Conservation (phyloP, 2,797 vertebrate species). For the Coilia nasus region DNA sequence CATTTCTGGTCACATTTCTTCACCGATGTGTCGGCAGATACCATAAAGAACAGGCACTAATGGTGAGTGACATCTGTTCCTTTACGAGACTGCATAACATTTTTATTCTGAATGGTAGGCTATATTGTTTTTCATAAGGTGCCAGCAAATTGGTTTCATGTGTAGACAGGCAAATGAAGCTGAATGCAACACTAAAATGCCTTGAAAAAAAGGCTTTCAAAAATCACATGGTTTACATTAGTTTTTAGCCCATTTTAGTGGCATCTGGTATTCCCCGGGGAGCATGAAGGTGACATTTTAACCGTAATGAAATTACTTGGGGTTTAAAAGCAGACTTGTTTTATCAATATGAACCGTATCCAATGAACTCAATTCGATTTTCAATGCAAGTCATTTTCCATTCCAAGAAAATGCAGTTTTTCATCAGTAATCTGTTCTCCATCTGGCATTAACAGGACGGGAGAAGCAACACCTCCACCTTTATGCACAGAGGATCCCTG, state of each 20-base stretch:
- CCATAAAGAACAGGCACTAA: neutral
- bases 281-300: slow-evolving; percentile 20
- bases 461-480: neutral
- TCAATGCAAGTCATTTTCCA: neutral
- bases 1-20: too few relatives aligned
- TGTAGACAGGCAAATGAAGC: neutral
- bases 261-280: neutral
- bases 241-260: neutral
- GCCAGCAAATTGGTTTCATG: neutral
- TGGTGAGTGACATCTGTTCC: neutral
- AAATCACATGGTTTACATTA: neutral
- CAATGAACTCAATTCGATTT: neutral
- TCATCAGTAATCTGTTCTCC: neutral
- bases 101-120: neutral
- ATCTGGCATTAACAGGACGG: neutral
- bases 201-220: too few relatives aligned
- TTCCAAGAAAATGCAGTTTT: neutral
- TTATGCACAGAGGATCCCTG: neutral
- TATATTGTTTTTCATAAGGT: neutral
- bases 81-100: neutral
- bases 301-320: slow-evolving; percentile 14
- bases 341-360: neutral
- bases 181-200: neutral
- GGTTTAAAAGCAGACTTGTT: neutral
- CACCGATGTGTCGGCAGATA: neutral